These are phyloP conservation scores for Pachliopta kotzebuea DNA, from an alignment of 2,888 invertebrate species.

Conservation along the genomic window DNA sequence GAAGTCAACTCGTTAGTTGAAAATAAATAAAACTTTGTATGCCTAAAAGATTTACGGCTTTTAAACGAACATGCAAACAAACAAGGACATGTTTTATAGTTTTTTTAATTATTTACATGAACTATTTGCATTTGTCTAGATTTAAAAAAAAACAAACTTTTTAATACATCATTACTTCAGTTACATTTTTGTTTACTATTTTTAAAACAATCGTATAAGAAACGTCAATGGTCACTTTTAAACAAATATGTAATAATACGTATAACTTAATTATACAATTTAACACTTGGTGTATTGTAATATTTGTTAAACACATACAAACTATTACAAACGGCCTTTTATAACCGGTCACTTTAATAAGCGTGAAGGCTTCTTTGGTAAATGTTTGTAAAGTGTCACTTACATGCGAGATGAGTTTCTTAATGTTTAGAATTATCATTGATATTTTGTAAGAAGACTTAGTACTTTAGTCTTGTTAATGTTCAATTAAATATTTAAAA, in stretches of 20 bases:
- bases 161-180: too few species aligned
- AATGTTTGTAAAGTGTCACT: slow-evolving; percentile 25
- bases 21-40: slow-evolving; percentile 19
- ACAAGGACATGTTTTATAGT: neutral
- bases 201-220: neutral
- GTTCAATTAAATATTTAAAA: neutral
- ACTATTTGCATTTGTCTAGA: too few species aligned
- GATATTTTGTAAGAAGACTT: neutral
- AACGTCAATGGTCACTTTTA: neutral
- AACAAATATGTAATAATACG: neutral
- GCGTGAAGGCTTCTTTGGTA: slow-evolving; percentile 35
- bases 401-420: slow-evolving; percentile 1
- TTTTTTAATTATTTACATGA: neutral
- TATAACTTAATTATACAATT: slow-evolving; percentile 4
- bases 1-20: slow-evolving; percentile 2
- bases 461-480: neutral
- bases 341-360: slow-evolving; percentile 33
- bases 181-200: neutral
- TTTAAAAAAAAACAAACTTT: too few species aligned
- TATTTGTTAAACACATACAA: slow-evolving; percentile 13
- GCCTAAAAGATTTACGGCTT: slow-evolving; percentile 15
- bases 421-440: neutral
- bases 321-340: slow-evolving; percentile 39
- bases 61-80: slow-evolving; percentile 5
- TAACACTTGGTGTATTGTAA: slow-evolving; percentile 20